These are phyloP conservation scores for Drosophila pectinifera DNA, from an alignment of 1,140 invertebrate genomes.

Conservation along the genomic window DNA sequence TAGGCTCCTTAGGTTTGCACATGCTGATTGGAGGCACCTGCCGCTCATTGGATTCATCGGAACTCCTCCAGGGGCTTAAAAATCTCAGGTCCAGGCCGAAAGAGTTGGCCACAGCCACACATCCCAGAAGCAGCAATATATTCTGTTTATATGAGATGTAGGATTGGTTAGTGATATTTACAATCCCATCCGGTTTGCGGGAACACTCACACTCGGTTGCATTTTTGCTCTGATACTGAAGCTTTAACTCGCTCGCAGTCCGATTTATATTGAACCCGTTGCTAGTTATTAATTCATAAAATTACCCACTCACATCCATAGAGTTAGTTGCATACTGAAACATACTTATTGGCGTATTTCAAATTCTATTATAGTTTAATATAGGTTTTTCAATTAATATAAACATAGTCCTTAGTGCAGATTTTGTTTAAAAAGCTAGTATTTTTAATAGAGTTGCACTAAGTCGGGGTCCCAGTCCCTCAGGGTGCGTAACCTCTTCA, in stretches of 20 bases:
- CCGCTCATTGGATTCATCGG: not conserved
- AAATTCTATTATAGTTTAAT: not conserved
- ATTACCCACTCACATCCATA: not conserved
- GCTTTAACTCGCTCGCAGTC: not conserved
- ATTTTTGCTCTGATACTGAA: conserved; percentile 28
- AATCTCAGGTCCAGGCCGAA: conserved; percentile 2
- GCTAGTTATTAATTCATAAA: conserved; percentile 23
- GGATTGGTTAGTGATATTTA: not conserved
- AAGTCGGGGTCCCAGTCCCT: not conserved
- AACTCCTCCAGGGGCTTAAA: not conserved
- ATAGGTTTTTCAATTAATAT: not conserved
- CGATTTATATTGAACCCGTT: conserved; percentile 16
- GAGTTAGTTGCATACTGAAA: not conserved
- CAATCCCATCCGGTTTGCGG: conserved; percentile 1
- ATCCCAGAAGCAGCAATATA: conserved; percentile 11
- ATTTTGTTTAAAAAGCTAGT: not conserved
- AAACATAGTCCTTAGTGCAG: not conserved
- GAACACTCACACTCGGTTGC: conserved; percentile 29
- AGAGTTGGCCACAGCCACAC: not conserved
- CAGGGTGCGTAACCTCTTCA: not conserved
- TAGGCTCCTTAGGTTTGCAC: not conserved
- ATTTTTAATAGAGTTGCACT: conserved; percentile 6
- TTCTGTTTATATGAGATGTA: conserved; percentile 7
- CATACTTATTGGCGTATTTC: conserved; percentile 9
- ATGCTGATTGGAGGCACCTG: not conserved